phyloP scores from a whole-genome alignment of 2,888 invertebrate species.

The Torymus tubicola region DNA sequence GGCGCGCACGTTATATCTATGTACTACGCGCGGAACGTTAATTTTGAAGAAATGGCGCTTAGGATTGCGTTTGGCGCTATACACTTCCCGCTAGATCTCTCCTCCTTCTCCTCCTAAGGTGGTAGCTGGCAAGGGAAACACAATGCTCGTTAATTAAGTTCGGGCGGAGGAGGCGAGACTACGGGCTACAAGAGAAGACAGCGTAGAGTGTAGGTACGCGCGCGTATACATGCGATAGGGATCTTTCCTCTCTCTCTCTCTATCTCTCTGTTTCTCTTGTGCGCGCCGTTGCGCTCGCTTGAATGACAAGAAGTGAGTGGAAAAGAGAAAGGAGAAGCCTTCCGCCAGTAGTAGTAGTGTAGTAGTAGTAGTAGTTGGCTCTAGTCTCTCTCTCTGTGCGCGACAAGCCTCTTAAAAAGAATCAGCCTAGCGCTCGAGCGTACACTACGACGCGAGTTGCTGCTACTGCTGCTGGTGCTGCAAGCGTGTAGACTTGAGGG shows the following conservation, averaged over 20 bases:
- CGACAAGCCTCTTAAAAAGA: conserved; percentile 47
- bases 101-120: no score
- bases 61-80: conserved; percentile 9
- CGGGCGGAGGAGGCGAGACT: background rate
- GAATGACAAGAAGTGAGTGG: conserved; percentile 40
- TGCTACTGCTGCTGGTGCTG: background rate
- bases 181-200: background rate
- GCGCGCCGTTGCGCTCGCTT: conserved; percentile 2
- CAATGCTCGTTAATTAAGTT: conserved; percentile 40
- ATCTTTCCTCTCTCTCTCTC: conserved; percentile 1
- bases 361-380: background rate
- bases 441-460: background rate
- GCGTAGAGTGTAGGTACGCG: background rate
- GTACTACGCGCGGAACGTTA: background rate
- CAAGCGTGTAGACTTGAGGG: no score
- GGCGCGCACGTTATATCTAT: background rate
- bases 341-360: background rate
- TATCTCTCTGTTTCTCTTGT: background rate
- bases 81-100: no score
- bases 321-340: conserved; percentile 47
- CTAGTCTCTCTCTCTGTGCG: background rate
- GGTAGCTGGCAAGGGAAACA: background rate
- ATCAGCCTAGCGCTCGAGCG: conserved; percentile 18
- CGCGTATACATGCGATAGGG: background rate
- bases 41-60: conserved; percentile 33